phyloP scores from a whole-genome alignment of 2,113 vertebrate species.

The Scomber japonicus region DNA sequence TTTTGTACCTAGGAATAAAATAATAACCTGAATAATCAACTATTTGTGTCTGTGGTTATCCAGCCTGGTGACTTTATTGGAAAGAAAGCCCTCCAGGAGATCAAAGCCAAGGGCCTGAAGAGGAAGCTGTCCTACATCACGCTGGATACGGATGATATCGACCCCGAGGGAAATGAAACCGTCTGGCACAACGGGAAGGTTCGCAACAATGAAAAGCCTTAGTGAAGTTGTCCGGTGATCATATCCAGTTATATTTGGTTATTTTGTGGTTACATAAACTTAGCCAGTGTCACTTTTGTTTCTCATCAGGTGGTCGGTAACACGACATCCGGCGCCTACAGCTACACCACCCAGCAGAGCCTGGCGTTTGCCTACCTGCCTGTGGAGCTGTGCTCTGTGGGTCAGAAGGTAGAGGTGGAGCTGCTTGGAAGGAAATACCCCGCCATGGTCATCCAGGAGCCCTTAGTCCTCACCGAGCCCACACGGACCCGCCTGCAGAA shows the following conservation, averaged over 20 bases:
- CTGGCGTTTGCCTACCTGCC: constrained; percentile 96
- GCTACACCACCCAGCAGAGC: constrained; percentile 90
- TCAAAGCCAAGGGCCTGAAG: constrained; percentile 91
- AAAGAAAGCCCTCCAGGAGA: constrained; percentile 91
- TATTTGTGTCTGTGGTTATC: constrained; percentile 21
- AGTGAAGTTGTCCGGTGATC: not conserved
- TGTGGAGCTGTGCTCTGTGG: constrained; percentile 86
- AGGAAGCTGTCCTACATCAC: constrained; percentile 92
- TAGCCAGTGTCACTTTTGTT: not conserved
- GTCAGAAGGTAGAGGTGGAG: constrained; percentile 94
- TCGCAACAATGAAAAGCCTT: constrained; percentile 22
- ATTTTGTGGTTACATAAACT: not conserved
- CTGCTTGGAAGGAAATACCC: constrained; percentile 91
- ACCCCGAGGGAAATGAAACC: constrained; percentile 98
- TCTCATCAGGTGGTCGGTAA: constrained; percentile 93
- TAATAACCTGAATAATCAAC: not conserved
- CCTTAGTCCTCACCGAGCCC: constrained; percentile 92
- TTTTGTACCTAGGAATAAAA: not conserved
- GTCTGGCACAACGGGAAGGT: constrained; percentile 93
- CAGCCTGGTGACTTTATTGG: constrained; percentile 95
- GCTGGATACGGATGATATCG: constrained; percentile 90
- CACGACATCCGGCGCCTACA: constrained; percentile 96
- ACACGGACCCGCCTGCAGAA: constrained; percentile 88
- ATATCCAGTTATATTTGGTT: not conserved
- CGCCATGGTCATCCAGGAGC: constrained; percentile 90